phyloP scores from a whole-genome alignment of 2,797 vertebrate species.

The Luscinia luscinia region DNA sequence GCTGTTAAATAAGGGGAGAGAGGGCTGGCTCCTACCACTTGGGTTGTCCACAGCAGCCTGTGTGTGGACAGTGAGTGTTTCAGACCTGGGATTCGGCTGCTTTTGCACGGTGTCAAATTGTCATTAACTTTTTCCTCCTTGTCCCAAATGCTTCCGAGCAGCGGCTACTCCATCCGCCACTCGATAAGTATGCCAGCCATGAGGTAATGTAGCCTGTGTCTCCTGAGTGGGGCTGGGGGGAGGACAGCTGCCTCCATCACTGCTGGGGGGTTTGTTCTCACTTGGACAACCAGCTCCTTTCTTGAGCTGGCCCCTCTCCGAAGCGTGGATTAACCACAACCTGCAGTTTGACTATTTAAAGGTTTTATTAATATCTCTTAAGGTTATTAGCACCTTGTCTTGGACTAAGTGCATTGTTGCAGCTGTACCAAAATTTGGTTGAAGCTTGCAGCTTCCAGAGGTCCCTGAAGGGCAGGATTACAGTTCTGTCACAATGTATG shows the following conservation, averaged over 20 bases:
- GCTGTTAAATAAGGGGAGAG: background rate
- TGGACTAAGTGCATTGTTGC: background rate
- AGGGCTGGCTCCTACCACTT: background rate
- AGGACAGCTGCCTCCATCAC: background rate
- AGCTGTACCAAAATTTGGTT: background rate
- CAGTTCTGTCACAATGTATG: accelerated
- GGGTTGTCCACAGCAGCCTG: background rate
- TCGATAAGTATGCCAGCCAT: slow-evolving; percentile 97
- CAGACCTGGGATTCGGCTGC: background rate
- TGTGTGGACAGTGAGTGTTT: background rate
- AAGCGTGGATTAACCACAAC: accelerated
- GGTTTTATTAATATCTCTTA: background rate
- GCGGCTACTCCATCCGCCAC: slow-evolving; percentile 94
- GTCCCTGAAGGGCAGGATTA: background rate
- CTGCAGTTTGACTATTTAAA: background rate
- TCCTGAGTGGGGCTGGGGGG: background rate
- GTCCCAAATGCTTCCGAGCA: slow-evolving; percentile 83
- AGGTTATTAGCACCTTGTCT: background rate
- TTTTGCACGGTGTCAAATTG: background rate
- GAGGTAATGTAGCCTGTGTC: slow-evolving; percentile 85
- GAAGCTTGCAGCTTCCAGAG: background rate
- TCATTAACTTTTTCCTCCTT: slow-evolving; percentile 71
- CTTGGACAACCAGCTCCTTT: background rate
- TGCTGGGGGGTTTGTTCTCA: background rate
- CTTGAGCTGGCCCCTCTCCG: accelerated